A percentile compares a stretch with the other conserved stretches of the same genome.
phyloP scores from a whole-genome alignment of 2,797 vertebrate species.

The Sitta carolinensis region DNA sequence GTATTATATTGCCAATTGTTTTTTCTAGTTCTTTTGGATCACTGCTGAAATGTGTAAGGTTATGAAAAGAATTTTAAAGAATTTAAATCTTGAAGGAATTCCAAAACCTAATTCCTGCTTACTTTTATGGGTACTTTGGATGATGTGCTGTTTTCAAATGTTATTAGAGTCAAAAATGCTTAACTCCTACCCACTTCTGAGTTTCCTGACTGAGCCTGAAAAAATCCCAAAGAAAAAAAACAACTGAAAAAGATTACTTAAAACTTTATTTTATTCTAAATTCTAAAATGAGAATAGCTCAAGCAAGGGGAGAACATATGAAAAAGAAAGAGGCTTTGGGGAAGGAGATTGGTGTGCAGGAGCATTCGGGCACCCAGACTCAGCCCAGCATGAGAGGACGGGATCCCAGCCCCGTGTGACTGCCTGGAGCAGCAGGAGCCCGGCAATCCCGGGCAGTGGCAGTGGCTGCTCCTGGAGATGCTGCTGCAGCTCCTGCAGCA shows the following conservation, averaged over 20 bases:
- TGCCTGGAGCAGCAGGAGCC: not conserved
- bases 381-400: accelerated
- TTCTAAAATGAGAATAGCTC: not conserved
- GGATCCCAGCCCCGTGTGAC: too few species aligned
- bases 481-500: too few species aligned
- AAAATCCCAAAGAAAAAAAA: accelerated
- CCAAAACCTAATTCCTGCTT: conserved; percentile 36
- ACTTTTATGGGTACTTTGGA: conserved; percentile 21
- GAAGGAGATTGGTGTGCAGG: not conserved
- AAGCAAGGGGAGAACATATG: not conserved
- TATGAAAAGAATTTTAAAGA: conserved; percentile 63
- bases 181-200: not conserved
- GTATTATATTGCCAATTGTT: conserved; percentile 43
- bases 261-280: not conserved
- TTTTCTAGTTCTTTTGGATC: conserved; percentile 11
- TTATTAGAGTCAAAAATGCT: conserved; percentile 16
- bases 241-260: not conserved
- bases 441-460: too few species aligned
- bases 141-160: conserved; percentile 17
- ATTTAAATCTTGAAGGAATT: conserved; percentile 44
- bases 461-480: too few species aligned
- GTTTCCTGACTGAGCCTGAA: not conserved
- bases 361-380: not conserved
- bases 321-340: not conserved
- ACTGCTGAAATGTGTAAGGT: conserved; percentile 39